phyloP scores from a whole-genome alignment of 2,113 vertebrate genomes.

The Ceyx margarethae region DNA sequence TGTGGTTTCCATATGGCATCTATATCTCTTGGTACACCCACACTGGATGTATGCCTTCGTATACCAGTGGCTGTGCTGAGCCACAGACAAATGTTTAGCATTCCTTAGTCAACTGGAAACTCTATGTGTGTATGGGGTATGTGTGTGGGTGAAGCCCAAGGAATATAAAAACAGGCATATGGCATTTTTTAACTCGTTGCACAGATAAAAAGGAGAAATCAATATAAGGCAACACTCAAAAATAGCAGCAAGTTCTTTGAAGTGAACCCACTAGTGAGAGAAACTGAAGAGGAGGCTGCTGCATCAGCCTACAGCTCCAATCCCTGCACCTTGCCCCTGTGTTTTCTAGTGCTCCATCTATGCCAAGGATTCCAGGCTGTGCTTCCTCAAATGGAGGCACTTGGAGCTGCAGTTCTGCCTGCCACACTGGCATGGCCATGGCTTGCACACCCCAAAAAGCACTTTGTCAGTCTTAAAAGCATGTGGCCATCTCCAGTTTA shows the following conservation, averaged over 20 bases:
- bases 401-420: not conserved
- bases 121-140: not conserved
- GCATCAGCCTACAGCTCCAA: not conserved
- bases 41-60: conserved; percentile 38
- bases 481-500: not conserved
- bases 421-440: not conserved
- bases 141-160: conserved; percentile 39
- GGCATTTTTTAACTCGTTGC: conserved; percentile 63
- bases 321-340: not conserved
- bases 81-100: conserved; percentile 56
- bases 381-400: not conserved
- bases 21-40: conserved; percentile 33
- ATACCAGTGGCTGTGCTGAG: conserved; percentile 13
- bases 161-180: conserved; percentile 68
- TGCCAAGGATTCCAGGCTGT: not conserved
- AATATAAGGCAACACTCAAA: conserved; percentile 22
- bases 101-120: conserved; percentile 61
- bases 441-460: not conserved
- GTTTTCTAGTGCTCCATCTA: not conserved
- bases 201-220: conserved; percentile 57
- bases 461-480: not conserved
- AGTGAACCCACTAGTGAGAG: conserved; percentile 7
- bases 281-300: not conserved
- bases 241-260: conserved; percentile 7
- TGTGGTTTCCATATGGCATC: conserved; percentile 62